Evolutionary conservation across 2,797 vertebrate genomes (phyloP), one percentile per base, ranked within the genome.

Genomic region (Phoebastria nigripes): DNA sequence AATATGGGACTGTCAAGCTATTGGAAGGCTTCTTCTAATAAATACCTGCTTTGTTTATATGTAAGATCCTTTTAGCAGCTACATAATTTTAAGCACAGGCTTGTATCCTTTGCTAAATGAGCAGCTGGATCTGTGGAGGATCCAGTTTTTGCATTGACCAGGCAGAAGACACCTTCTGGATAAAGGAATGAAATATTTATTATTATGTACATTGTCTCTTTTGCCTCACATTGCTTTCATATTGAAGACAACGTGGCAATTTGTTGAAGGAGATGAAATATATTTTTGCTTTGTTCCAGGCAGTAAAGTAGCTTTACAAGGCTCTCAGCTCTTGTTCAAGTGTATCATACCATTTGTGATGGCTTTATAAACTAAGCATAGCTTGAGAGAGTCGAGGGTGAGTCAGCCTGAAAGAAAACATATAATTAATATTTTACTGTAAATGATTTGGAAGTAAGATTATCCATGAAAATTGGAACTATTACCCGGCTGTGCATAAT

Each of bases 341-440:
- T 67, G 51, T 65, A 59, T 80, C 67, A 46, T 62, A 47, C 52
- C 77, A 86, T 78, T 94, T 89, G 56, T 89, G 82, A 85, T 71
- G 82, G 58, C 69, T 97, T 94, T 94, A 79, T 92, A 94, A 94
- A 83, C 55, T 71, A 62, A 89, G 82, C 71, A 35, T 55, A 44
- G 31, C 67, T 94, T 93, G 56, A 83, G 72, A 91, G 62, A 88
- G 65, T 81, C 0, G 2, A 86, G 79, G 42, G 49, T 86, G 90
- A 95, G 61, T 92, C 90, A 95, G 79, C 66, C 86, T 82, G 61
- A 83, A 94, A 85, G 70, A 93, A 95, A 69, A 89, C 22, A 46
- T 81, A 31, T 61, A 87, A 96, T 91, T 95, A 94, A 79, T 95
- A 54, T 79, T 70, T 71, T 39, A 59, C 65, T 88, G 35, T 88